A percentile compares a stretch with the other conserved stretches of the same genome.
Evolutionary conservation across 2,888 invertebrate species (phyloP).

Genomic region (Acholoe squamosa): DNA sequence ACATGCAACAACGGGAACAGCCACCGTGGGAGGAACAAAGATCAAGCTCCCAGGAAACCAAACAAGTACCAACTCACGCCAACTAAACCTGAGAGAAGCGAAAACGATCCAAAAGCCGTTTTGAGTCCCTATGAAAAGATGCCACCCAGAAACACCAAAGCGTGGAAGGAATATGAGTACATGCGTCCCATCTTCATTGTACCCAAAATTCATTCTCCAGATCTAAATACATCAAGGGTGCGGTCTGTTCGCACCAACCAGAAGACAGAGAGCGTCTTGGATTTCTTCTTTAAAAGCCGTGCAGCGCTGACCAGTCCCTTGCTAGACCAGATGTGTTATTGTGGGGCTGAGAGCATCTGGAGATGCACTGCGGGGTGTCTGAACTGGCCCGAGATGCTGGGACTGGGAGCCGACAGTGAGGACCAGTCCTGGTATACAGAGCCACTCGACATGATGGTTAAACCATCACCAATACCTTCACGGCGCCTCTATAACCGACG

Average conservation of each 20-base stretch:
- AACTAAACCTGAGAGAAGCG: background rate
- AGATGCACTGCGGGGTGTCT: constrained; percentile 45
- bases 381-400: constrained; percentile 61
- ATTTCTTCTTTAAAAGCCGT: constrained; percentile 56
- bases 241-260: constrained; percentile 37
- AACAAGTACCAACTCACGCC: background rate
- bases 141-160: constrained; percentile 22
- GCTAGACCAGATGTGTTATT: constrained; percentile 43
- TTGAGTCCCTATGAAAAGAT: background rate
- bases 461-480: constrained; percentile 70
- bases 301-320: constrained; percentile 45
- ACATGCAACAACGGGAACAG: background rate
- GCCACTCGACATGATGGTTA: constrained; percentile 73
- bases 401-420: constrained; percentile 65
- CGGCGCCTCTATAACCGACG: constrained; percentile 73
- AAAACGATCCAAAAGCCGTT: background rate
- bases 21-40: background rate
- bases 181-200: constrained; percentile 51
- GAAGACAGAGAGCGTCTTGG: constrained; percentile 55
- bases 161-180: constrained; percentile 55
- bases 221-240: background rate
- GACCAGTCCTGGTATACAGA: constrained; percentile 78
- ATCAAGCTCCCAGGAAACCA: background rate
- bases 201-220: constrained; percentile 38
- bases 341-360: constrained; percentile 52